Evolutionary conservation across 2,113 vertebrate genomes (phyloP).

Genomic region (Nerophis ophidion): DNA sequence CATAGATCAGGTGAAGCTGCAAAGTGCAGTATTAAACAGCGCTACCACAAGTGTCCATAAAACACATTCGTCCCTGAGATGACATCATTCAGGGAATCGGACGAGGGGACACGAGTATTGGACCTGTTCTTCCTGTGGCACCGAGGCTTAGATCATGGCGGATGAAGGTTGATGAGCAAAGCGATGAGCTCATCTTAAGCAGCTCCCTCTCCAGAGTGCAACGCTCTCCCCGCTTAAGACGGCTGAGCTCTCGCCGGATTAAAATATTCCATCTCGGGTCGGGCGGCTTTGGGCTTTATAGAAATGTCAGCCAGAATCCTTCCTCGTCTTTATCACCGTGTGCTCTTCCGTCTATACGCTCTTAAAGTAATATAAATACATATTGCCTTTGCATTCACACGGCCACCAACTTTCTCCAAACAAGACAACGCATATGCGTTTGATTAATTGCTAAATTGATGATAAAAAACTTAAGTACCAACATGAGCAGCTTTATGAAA

Average conservation of each 20-base stretch:
- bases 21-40: background rate
- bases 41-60: background rate
- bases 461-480: no score
- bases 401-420: no score
- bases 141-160: constrained; percentile 32
- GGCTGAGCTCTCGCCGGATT: constrained; percentile 20
- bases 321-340: background rate
- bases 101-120: constrained; percentile 1
- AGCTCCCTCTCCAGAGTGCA: constrained; percentile 9
- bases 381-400: no score
- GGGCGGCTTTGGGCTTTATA: constrained; percentile 4
- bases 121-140: constrained; percentile 9
- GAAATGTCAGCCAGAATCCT: constrained; percentile 16
- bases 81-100: constrained; percentile 6
- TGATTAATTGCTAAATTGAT: no score
- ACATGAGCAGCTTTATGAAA: no score
- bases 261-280: constrained; percentile 4
- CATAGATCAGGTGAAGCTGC: background rate
- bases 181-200: constrained; percentile 31
- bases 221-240: constrained; percentile 1
- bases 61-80: background rate
- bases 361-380: no score
- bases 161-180: constrained; percentile 20
- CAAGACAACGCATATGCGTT: no score
- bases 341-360: background rate